phyloP scores from a whole-genome alignment of 2,888 invertebrate species.

The Drosophila robusta region DNA sequence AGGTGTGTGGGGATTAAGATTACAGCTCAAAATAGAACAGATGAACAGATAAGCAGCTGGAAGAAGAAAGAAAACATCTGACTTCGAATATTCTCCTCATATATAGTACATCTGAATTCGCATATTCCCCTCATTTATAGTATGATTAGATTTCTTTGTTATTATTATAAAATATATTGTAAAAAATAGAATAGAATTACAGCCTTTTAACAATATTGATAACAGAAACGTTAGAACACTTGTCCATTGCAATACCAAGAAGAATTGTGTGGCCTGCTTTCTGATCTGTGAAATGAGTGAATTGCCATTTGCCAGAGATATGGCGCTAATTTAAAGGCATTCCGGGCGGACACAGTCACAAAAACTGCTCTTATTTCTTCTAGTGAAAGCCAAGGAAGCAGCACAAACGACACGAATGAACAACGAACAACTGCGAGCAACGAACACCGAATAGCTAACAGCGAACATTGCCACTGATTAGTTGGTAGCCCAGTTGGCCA shows the following conservation, averaged over 20 bases:
- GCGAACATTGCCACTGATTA: slow-evolving; percentile 73
- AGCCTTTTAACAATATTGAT: too few relatives aligned
- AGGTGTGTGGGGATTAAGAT: too few relatives aligned
- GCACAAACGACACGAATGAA: slow-evolving; percentile 30
- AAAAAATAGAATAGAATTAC: too few relatives aligned
- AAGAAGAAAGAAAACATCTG: too few relatives aligned
- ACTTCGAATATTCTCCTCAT: too few relatives aligned
- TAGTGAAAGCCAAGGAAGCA: slow-evolving; percentile 71
- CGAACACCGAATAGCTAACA: slow-evolving; percentile 1
- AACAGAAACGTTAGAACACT: too few relatives aligned
- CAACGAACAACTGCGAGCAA: slow-evolving; percentile 22
- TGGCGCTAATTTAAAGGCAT: slow-evolving; percentile 59
- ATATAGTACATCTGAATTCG: too few relatives aligned
- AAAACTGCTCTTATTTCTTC: slow-evolving; percentile 53
- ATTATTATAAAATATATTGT: too few relatives aligned
- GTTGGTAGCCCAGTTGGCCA: slow-evolving; percentile 62
- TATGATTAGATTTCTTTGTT: too few relatives aligned
- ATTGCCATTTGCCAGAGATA: slow-evolving; percentile 30
- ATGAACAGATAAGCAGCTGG: too few relatives aligned
- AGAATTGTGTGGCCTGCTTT: slow-evolving; percentile 10
- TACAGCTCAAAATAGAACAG: too few relatives aligned
- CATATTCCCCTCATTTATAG: too few relatives aligned
- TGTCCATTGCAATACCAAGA: neutral
- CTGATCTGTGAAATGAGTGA: slow-evolving; percentile 9
- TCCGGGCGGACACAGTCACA: slow-evolving; percentile 22